Percentiles rank a stretch among this genome's conserved stretches.
These are phyloP conservation scores for Drosophila fulvimacula DNA, from an alignment of 2,888 invertebrate species.

Conservation along the genomic window DNA sequence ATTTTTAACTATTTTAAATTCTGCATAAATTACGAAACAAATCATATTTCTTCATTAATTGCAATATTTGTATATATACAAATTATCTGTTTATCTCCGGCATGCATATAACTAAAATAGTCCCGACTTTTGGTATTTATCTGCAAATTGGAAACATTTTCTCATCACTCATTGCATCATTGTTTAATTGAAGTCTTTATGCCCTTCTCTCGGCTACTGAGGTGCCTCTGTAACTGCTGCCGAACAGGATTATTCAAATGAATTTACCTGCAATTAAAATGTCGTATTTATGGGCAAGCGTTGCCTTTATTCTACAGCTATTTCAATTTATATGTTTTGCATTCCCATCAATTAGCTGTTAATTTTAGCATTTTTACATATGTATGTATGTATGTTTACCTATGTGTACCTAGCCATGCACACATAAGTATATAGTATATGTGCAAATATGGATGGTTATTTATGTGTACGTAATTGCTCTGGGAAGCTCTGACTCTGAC, in stretches of 20 bases:
- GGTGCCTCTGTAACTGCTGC: conserved; percentile 1
- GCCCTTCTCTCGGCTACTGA: not conserved
- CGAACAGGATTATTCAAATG: conserved; percentile 22
- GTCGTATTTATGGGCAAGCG: conserved; percentile 36
- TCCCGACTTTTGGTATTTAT: not conserved
- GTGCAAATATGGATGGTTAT: conserved; percentile 31
- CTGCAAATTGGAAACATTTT: not conserved
- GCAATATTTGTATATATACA: not conserved
- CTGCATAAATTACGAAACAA: not conserved
- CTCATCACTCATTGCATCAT: not conserved
- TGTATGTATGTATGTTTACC: conserved; percentile 35
- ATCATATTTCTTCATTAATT: no score
- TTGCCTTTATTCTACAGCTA: conserved; percentile 25
- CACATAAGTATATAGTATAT: not conserved
- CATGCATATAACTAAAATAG: not conserved
- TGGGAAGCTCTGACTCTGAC: conserved; percentile 29
- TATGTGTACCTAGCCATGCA: no score
- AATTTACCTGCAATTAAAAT: conserved; percentile 31
- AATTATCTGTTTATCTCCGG: not conserved
- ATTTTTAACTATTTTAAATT: not conserved
- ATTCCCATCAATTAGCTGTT: conserved; percentile 52
- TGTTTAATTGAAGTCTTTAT: not conserved
- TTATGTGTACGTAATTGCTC: conserved; percentile 56
- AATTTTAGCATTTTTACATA: conserved; percentile 10
- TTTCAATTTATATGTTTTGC: conserved; percentile 45